A percentile compares a stretch with the other conserved stretches of the same genome.
phyloP scores from a whole-genome alignment of 92 coral and sea anemone genomes.

The Palythoa grandis region DNA sequence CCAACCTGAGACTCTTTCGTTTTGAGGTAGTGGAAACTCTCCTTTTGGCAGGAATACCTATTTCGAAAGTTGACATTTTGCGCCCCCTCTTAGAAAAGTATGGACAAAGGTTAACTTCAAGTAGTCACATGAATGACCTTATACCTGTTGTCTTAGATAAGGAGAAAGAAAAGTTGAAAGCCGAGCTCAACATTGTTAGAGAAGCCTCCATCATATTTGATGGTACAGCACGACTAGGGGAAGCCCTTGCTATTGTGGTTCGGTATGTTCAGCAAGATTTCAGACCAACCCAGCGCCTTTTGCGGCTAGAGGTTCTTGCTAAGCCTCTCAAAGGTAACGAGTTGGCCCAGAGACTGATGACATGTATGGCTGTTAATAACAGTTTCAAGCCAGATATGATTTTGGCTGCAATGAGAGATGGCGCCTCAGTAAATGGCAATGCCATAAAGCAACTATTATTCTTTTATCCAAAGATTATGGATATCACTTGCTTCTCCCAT shows the following conservation, averaged over 20 bases:
- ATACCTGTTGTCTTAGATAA: constrained; percentile 52
- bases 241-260: constrained; percentile 52
- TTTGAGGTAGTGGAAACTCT: constrained; percentile 52
- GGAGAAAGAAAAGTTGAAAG: constrained; percentile 55
- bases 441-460: constrained; percentile 55
- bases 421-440: constrained; percentile 48
- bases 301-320: constrained; percentile 56
- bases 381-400: constrained; percentile 55
- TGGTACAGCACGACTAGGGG: constrained; percentile 61
- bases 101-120: constrained; percentile 56
- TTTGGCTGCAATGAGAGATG: constrained; percentile 55
- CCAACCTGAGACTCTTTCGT: constrained; percentile 43
- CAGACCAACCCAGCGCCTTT: constrained; percentile 54
- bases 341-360: constrained; percentile 59
- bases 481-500: constrained; percentile 46
- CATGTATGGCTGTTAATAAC: constrained; percentile 46
- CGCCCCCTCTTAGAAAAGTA: constrained; percentile 57
- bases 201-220: constrained; percentile 51
- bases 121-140: constrained; percentile 63
- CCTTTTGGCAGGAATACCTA: constrained; percentile 43
- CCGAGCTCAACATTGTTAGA: constrained; percentile 47
- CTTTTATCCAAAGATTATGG: constrained; percentile 48
- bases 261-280: constrained; percentile 45
- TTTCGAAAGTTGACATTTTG: constrained; percentile 46
- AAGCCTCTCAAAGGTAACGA: constrained; percentile 55